These are phyloP conservation scores for Mallotus villosus DNA, from an alignment of 2,797 vertebrate species.

Conservation along the genomic window DNA sequence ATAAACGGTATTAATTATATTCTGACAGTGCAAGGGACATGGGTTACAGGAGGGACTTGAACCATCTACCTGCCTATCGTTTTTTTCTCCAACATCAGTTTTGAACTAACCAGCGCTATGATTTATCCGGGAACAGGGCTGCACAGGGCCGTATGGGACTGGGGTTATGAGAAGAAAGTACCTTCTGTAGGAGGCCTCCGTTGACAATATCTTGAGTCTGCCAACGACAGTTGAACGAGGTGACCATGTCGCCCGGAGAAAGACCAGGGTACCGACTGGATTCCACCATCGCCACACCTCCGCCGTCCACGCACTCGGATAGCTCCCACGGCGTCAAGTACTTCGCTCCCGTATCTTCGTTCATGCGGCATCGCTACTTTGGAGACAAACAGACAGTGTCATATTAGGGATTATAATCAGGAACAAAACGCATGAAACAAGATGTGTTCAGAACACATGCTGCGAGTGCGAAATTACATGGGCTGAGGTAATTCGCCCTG, in stretches of 20 bases:
- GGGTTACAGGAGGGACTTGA: no score
- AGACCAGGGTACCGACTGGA: slow-evolving; percentile 74
- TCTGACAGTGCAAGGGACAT: no score
- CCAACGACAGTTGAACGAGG: slow-evolving; percentile 91
- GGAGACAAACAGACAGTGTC: not conserved
- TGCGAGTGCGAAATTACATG: not conserved
- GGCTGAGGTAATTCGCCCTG: not conserved
- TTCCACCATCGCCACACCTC: slow-evolving; percentile 86
- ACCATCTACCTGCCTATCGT: no score
- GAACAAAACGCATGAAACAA: not conserved
- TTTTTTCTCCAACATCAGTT: no score
- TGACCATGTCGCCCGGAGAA: slow-evolving; percentile 80
- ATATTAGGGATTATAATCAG: not conserved
- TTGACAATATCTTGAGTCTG: slow-evolving; percentile 82
- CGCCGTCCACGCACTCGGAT: slow-evolving; percentile 81
- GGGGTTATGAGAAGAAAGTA: slow-evolving; percentile 42
- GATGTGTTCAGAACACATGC: not conserved
- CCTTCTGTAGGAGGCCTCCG: slow-evolving; percentile 83
- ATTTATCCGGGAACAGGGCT: not conserved
- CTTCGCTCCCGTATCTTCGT: slow-evolving; percentile 83
- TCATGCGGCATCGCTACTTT: slow-evolving; percentile 96
- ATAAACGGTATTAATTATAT: no score
- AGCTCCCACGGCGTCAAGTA: slow-evolving; percentile 86
- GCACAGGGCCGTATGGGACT: not conserved
- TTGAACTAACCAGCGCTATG: no score